These are phyloP conservation scores for Acipenser ruthenus DNA, from an alignment of 2,797 vertebrate species.

Conservation along the genomic window DNA sequence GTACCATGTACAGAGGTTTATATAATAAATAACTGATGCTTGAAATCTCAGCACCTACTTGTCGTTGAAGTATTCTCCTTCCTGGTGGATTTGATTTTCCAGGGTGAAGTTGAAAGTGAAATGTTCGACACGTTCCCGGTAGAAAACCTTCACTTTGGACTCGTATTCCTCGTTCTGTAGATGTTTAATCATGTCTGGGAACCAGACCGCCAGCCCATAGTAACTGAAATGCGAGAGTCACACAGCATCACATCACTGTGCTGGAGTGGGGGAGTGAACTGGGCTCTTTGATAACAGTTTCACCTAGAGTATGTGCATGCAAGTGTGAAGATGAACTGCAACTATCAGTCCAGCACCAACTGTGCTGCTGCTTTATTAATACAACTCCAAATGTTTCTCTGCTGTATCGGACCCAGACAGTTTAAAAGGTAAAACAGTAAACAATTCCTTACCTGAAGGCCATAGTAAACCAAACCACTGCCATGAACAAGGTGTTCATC, in stretches of 20 bases:
- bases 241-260: too few species aligned
- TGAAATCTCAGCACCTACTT: conserved; percentile 54
- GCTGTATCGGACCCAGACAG: not conserved
- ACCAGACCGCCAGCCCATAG: conserved; percentile 92
- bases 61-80: conserved; percentile 81
- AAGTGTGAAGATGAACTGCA: too few species aligned
- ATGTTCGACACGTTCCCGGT: conserved; percentile 70
- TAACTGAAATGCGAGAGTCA: conserved; percentile 57
- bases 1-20: too few species aligned
- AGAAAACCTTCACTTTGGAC: conserved; percentile 72
- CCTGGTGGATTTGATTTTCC: conserved; percentile 87
- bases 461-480: conserved; percentile 93
- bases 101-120: conserved; percentile 95
- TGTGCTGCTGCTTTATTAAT: too few species aligned
- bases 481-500: conserved; percentile 81
- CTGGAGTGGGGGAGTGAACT: too few species aligned
- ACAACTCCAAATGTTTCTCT: too few species aligned
- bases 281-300: too few species aligned
- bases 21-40: too few species aligned
- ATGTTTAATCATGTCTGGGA: conserved; percentile 96
- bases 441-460: conserved; percentile 75
- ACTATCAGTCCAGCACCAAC: too few species aligned
- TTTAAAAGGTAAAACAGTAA: not conserved
- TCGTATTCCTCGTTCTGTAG: conserved; percentile 86
- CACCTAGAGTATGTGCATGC: too few species aligned